Conservation (phyloP, 2,113 vertebrate species). For the Paedocypris sp. region DNA sequence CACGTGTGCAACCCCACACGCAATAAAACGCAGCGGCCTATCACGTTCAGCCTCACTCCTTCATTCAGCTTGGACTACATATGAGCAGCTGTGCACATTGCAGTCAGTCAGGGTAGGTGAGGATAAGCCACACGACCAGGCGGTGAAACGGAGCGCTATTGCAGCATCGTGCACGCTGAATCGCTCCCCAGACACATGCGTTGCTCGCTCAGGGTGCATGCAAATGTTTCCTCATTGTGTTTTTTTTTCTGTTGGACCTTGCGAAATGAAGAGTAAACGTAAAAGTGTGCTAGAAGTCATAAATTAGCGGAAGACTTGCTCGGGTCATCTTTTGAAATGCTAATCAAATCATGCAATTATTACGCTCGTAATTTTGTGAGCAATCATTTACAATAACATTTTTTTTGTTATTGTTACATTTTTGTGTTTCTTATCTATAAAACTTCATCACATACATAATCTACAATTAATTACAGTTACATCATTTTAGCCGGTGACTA, state of each 20-base stretch:
- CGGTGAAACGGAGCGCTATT: background rate
- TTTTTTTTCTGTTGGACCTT: slow-evolving; percentile 12
- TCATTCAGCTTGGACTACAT: slow-evolving; percentile 5
- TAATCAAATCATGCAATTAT: no score
- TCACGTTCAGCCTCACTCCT: slow-evolving; percentile 32
- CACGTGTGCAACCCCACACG: slow-evolving; percentile 24
- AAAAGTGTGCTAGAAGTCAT: background rate
- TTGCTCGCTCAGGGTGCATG: background rate
- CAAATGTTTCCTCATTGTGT: slow-evolving; percentile 12
- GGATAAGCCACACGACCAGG: background rate
- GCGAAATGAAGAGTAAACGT: background rate
- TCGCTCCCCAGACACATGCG: slow-evolving; percentile 10
- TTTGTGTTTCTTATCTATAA: no score
- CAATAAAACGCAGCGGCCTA: background rate
- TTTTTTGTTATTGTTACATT: background rate
- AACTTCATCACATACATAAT: no score
- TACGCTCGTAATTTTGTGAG: no score
- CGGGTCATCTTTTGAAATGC: no score
- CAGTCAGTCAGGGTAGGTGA: background rate
- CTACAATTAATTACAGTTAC: no score
- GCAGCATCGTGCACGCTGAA: background rate
- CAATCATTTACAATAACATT: no score
- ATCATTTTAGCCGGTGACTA: no score
- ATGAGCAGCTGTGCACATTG: slow-evolving; percentile 16
- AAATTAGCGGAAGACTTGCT: background rate